Evolutionary conservation across 1,140 invertebrate species (phyloP).

Genomic region (Leptinotarsa undecemlineata): DNA sequence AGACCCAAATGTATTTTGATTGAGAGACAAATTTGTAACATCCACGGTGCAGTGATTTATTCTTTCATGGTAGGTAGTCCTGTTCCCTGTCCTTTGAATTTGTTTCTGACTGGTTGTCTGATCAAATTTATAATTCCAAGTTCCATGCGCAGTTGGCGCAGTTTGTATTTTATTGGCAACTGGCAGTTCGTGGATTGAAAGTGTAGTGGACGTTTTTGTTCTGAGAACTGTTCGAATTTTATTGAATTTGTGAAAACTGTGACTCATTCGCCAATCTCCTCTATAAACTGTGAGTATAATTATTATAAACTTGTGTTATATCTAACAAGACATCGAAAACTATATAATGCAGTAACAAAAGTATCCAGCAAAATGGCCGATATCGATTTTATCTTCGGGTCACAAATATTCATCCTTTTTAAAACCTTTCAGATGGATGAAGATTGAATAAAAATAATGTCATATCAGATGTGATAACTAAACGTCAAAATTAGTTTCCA

Average conservation of each 20-base stretch:
- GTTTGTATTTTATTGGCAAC: background rate
- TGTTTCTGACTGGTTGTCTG: too few relatives aligned
- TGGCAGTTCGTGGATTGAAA: background rate
- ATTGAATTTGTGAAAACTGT: slow-evolving; percentile 3
- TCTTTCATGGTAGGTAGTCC: too few relatives aligned
- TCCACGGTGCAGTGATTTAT: too few relatives aligned
- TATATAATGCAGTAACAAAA: background rate
- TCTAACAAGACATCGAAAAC: too few relatives aligned
- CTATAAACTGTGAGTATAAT: background rate
- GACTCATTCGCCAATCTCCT: background rate
- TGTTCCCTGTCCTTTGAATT: too few relatives aligned
- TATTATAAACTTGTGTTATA: background rate
- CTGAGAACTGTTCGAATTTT: background rate
- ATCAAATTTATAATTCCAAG: background rate
- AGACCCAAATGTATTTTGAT: too few relatives aligned
- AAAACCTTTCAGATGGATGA: slow-evolving; percentile 2
- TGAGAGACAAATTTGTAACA: too few relatives aligned
- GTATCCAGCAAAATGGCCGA: slow-evolving; percentile 46
- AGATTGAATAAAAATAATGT: slow-evolving; percentile 23
- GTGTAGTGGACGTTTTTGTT: slow-evolving; percentile 5
- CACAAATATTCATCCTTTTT: slow-evolving; percentile 31
- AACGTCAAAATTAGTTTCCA: slow-evolving; percentile 8
- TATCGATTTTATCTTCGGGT: slow-evolving; percentile 44
- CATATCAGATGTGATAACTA: slow-evolving; percentile 7
- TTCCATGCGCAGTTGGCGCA: background rate